Base-by-base conservation (phyloP, 2,113 vertebrate species). In the Epinephelus fuscoguttatus region DNA sequence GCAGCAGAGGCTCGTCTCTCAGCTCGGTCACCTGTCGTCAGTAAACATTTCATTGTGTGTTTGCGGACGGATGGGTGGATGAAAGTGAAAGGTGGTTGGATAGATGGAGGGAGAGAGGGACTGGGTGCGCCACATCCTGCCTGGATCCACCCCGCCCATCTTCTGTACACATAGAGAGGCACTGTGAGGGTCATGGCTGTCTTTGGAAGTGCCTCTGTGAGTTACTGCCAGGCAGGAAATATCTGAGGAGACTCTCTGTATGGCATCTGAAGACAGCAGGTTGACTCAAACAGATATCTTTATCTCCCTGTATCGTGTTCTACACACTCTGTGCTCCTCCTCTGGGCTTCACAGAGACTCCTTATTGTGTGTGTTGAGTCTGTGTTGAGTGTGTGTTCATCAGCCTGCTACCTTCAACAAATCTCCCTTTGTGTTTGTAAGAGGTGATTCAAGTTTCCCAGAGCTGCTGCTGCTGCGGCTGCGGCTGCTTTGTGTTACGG, bases 201-300 rank as follows among this genome's bases (percentile, higher is more conserved):
- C 87, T 93, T 86, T 91, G 81, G 85, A 56, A 72, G 79, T 64
- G 87, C 76, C 78, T 91, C 82, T 86, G 85, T 85, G 81, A 76
- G 63, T 59, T 64, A 61, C 63, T 59, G 57, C 42, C 67, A 68
- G 70, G 11, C 10, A 40, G 42, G 37, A 62, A 49, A 63, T n/a
- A 50, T 68, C 59, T 56, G 0, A 78, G 56, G 69, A 79, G 69
- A 25, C 23, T 80, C 61, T 42, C 49, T 69, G 25, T 21, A 17
- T 55, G 49, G 5, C 33, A 17, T 42, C 30, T 75, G 40, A 37
- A 72, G 40, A 69, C 74, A 72, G 33, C 30, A 47, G 67, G 59
- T 33, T 70, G 73, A 80, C 61, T 75, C 19, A 3, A 17, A 62
- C n/a, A 10, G 42, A 6, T 7, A 2, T 23, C 11, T 10, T 45